Percentiles rank a stretch among this genome's conserved stretches.
Conservation (phyloP, 2,888 invertebrate species). For the Drosophila vallismaia region DNA sequence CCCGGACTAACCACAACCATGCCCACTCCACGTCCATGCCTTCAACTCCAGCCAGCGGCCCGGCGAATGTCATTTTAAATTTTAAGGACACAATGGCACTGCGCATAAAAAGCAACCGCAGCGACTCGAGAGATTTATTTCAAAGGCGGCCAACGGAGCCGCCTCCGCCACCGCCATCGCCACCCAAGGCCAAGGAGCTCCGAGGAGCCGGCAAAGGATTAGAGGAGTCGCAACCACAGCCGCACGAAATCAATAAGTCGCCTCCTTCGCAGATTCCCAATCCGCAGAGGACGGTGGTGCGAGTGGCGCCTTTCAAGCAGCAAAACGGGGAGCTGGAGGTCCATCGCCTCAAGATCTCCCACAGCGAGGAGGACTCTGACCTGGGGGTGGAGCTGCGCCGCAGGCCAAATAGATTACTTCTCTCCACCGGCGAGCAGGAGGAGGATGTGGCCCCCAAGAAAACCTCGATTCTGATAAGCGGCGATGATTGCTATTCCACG, state of each 20-base stretch:
- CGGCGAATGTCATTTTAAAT: constrained; percentile 80
- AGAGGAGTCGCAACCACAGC: constrained; percentile 57
- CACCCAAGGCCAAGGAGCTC: constrained; percentile 69
- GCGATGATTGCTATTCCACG: constrained; percentile 90
- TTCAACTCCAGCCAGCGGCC: constrained; percentile 37
- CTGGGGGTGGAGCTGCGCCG: constrained; percentile 43
- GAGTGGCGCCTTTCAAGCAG: constrained; percentile 84
- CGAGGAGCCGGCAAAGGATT: constrained; percentile 66
- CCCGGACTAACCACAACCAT: constrained; percentile 78
- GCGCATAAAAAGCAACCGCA: constrained; percentile 87
- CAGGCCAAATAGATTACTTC: constrained; percentile 12
- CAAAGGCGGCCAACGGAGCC: constrained; percentile 84
- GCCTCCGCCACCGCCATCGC: constrained; percentile 85
- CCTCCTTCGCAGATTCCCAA: constrained; percentile 9
- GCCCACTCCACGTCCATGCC: constrained; percentile 22
- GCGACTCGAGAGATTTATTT: constrained; percentile 87
- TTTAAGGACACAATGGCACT: constrained; percentile 93
- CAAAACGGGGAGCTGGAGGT: constrained; percentile 77
- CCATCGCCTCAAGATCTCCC: constrained; percentile 86
- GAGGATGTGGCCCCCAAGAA: constrained; percentile 84
- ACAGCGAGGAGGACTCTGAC: constrained; percentile 83
- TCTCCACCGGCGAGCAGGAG: constrained; percentile 6
- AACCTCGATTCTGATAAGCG: constrained; percentile 90
- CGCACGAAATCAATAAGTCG: constrained; percentile 83
- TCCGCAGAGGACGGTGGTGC: constrained; percentile 84